These are phyloP conservation scores for Sinonovacula constricta DNA, from an alignment of 1,140 invertebrate genomes.

Conservation along the genomic window DNA sequence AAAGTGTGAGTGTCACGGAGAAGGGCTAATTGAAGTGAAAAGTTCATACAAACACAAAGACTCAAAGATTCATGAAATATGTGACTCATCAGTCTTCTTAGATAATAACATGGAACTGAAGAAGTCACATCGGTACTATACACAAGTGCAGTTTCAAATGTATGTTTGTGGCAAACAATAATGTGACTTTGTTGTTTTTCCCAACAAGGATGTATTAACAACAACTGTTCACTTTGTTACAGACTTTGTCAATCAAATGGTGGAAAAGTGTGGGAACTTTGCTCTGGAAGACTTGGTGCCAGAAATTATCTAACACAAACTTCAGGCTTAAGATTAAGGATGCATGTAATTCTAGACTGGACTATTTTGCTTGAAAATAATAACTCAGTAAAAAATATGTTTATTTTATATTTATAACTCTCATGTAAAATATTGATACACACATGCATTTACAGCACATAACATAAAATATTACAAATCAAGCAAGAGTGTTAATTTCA, in stretches of 20 bases:
- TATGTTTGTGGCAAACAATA: conserved; percentile 29
- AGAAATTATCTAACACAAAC: conserved; percentile 8
- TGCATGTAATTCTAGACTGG: too few relatives aligned
- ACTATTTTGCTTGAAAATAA: too few relatives aligned
- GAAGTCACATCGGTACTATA: conserved; percentile 18
- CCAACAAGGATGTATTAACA: conserved; percentile 5
- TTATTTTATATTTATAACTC: too few relatives aligned
- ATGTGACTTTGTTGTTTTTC: conserved; percentile 34
- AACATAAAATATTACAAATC: too few relatives aligned
- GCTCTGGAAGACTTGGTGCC: conserved; percentile 3
- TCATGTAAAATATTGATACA: too few relatives aligned
- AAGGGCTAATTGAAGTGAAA: conserved; percentile 30
- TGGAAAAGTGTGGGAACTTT: conserved; percentile 9
- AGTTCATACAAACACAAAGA: conserved; percentile 35
- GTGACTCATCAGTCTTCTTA: conserved; percentile 11
- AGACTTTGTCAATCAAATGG: conserved; percentile 5
- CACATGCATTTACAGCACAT: too few relatives aligned
- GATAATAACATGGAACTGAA: conserved; percentile 7
- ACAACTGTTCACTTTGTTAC: conserved; percentile 5
- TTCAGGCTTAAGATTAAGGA: neutral
- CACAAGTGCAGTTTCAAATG: conserved; percentile 46
- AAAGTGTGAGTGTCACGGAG: conserved; percentile 17
- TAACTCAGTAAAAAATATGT: too few relatives aligned
- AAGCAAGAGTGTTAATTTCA: too few relatives aligned
- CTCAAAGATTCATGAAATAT: conserved; percentile 1